Evolutionary conservation across 2,888 invertebrate species (phyloP), one percentile per base, ranked within the genome.

Genomic region (Hydraecia micacea): DNA sequence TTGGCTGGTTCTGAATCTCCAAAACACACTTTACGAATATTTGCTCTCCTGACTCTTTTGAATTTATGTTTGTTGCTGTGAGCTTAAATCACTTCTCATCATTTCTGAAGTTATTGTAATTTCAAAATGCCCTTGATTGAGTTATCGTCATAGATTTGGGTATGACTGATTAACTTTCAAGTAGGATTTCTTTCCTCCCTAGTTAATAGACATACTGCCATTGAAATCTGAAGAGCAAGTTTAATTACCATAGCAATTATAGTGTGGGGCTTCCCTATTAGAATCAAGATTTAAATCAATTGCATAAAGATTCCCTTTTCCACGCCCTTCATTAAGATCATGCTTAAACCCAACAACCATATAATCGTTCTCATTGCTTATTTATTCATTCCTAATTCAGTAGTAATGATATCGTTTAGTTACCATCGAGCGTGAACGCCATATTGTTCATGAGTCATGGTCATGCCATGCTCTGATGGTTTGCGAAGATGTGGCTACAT

Each of bases 371-470:
- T 73, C 80, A 85, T 75, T 86, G 86, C 84, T 80, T 90, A 86
- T 87, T 80, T 85, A 86, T 86, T 79, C 81, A 87, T 81, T 81
- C 39, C 74, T 90, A 91, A 91, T 92, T 92, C 90, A 91, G 90
- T 90, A 82, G 82, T 91, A 91, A 92, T 93, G 79, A 86, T 87
- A 92, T 90, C 94, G 91, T 93, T 94, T 94, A 93, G 90, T 86
- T 91, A 91, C 88, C 91, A 92, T 91, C 89, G 81, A 91, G 89
- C 94, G 91, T 94, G 93, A 93, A 93, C 91, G 76, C 90, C 94
- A 95, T 95, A 95, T 94, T 93, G 95, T 93, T 92, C 94, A 86
- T 89, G 91, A 90, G 77, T 89, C 85, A 86, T 85, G 86, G 87
- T 86, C 85, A 86, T 91, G 91, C 90, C 89, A 94, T 90, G 95